Percentiles rank a stretch among this genome's conserved stretches.
Evolutionary conservation across 2,888 invertebrate species (phyloP).

Genomic region (Cyclophora punctaria): DNA sequence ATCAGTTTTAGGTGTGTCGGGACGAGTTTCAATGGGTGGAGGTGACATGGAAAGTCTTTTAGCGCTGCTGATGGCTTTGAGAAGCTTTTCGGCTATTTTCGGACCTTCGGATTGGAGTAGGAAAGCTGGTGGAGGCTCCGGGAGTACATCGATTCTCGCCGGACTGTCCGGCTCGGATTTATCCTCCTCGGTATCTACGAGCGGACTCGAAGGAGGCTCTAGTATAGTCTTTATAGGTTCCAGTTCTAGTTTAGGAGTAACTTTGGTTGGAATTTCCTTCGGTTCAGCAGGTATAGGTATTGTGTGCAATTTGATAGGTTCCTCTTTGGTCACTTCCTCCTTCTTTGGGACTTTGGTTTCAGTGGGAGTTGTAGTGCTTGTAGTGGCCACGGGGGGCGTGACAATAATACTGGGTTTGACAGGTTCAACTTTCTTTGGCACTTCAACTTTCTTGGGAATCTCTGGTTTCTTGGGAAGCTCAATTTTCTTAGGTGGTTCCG

Average conservation of each 20-base stretch:
- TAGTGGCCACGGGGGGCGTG: conserved; percentile 5
- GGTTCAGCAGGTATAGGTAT: conserved; percentile 37
- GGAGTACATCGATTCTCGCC: conserved; percentile 63
- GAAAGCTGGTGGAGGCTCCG: conserved; percentile 66
- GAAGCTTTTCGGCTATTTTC: conserved; percentile 78
- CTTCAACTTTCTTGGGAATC: conserved; percentile 12
- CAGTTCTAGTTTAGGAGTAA: conserved; percentile 36
- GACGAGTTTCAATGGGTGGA: conserved; percentile 47
- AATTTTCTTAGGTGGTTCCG: conserved; percentile 24
- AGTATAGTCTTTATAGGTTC: conserved; percentile 36
- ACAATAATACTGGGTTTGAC: conserved; percentile 8
- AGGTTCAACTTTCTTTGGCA: conserved; percentile 6
- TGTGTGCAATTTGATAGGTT: conserved; percentile 25
- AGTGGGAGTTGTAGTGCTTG: conserved; percentile 9
- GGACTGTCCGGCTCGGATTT: conserved; percentile 70
- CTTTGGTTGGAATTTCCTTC: conserved; percentile 24
- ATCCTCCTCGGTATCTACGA: conserved; percentile 64
- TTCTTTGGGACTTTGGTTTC: conserved; percentile 4
- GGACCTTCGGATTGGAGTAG: conserved; percentile 68
- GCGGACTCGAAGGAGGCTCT: conserved; percentile 57
- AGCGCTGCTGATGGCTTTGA: conserved; percentile 76
- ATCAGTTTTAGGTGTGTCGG: conserved; percentile 50
- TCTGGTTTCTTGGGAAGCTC: conserved; percentile 16
- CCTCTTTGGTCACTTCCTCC: conserved; percentile 20
- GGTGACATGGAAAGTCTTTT: conserved; percentile 69